These are phyloP conservation scores for Sminthurides aquaticus DNA, from an alignment of 2,888 invertebrate species.

Conservation along the genomic window DNA sequence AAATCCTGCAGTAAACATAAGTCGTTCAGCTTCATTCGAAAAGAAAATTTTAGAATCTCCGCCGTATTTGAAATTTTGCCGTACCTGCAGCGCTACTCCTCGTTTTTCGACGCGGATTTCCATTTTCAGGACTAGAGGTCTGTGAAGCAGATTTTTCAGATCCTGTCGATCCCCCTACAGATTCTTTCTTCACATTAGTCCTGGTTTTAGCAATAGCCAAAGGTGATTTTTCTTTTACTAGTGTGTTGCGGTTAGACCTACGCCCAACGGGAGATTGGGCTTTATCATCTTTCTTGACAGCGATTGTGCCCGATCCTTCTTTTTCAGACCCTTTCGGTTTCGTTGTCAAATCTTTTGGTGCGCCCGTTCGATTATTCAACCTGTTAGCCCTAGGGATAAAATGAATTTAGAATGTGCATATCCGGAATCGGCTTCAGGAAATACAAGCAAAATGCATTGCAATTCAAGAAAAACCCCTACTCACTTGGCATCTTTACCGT, in stretches of 20 bases:
- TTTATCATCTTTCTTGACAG: slow-evolving; percentile 25
- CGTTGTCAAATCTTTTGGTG: slow-evolving; percentile 16
- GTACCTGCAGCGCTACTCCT: slow-evolving; percentile 41
- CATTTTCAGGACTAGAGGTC: slow-evolving; percentile 34
- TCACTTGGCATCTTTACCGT: slow-evolving; percentile 25
- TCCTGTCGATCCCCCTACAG: slow-evolving; percentile 6
- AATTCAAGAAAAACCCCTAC: not conserved
- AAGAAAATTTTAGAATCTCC: no score
- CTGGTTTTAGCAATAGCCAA: slow-evolving; percentile 36
- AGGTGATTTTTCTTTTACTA: slow-evolving; percentile 34
- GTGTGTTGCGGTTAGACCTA: slow-evolving; percentile 27
- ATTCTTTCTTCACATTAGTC: slow-evolving; percentile 31
- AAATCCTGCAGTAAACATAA: not conserved
- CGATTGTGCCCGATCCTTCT: slow-evolving; percentile 22
- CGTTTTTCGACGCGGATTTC: slow-evolving; percentile 41
- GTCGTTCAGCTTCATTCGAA: not conserved
- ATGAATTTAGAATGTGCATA: no score
- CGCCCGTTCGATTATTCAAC: slow-evolving; percentile 26
- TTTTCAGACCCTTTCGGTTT: slow-evolving; percentile 24
- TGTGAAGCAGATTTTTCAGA: slow-evolving; percentile 18
- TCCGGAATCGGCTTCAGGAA: slow-evolving; percentile 25
- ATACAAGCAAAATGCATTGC: no score
- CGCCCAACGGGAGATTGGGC: slow-evolving; percentile 18
- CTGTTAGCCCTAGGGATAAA: no score
- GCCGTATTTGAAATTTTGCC: no score